phyloP scores from a whole-genome alignment of 2,888 invertebrate species.

The Aleiodes leptofemur region DNA sequence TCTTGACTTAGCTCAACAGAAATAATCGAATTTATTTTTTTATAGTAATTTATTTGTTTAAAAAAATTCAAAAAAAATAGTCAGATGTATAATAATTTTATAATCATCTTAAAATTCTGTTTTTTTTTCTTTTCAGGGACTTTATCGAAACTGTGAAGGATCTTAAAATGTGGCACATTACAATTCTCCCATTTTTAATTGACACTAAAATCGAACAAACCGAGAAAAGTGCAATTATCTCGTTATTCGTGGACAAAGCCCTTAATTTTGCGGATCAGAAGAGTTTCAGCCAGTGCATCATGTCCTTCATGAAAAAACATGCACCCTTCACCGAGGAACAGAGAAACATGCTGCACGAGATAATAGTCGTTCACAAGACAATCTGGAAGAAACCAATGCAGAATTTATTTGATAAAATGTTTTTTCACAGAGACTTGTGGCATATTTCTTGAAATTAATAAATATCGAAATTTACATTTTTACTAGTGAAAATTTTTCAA shows the following conservation, averaged over 20 bases:
- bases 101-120: background rate
- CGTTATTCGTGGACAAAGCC: slow-evolving; percentile 62
- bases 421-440: slow-evolving; percentile 49
- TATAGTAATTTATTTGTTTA: background rate
- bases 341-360: slow-evolving; percentile 60
- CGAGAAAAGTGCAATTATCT: slow-evolving; percentile 59
- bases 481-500: no score
- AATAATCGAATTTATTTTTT: no score
- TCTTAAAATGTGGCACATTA: slow-evolving; percentile 66
- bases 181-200: slow-evolving; percentile 58
- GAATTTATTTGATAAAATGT: slow-evolving; percentile 58
- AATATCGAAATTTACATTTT: background rate
- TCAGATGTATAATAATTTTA: no score
- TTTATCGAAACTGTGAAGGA: slow-evolving; percentile 61
- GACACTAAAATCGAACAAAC: slow-evolving; percentile 54
- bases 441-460: slow-evolving; percentile 40
- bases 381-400: slow-evolving; percentile 62
- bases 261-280: slow-evolving; percentile 60
- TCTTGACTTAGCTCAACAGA: no score
- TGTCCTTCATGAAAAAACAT: slow-evolving; percentile 61
- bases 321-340: slow-evolving; percentile 59
- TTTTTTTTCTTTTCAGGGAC: slow-evolving; percentile 57
- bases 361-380: slow-evolving; percentile 62
- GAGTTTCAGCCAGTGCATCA: slow-evolving; percentile 64
- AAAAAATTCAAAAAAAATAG: background rate